Evolutionary conservation across 2,113 vertebrate species (phyloP).

Genomic region (Pica pica): DNA sequence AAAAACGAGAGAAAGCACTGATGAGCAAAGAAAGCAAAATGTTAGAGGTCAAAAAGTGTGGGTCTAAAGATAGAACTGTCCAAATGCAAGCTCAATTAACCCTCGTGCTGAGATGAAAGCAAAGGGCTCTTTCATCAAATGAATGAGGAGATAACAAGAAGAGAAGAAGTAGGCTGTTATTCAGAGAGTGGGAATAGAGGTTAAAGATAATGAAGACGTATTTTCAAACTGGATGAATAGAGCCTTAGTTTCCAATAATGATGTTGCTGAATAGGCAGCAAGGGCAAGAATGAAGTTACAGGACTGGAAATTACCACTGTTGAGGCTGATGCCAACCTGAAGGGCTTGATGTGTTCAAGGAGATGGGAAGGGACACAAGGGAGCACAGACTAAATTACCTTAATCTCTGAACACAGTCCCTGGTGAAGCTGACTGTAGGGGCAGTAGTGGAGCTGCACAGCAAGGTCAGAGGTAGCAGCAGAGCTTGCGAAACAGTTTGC

Average conservation of each 20-base stretch:
- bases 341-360: background rate
- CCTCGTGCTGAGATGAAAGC: slow-evolving; percentile 28
- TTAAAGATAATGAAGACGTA: slow-evolving; percentile 60
- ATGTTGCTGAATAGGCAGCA: slow-evolving; percentile 37
- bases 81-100: slow-evolving; percentile 30
- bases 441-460: background rate
- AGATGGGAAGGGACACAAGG: background rate
- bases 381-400: background rate
- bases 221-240: slow-evolving; percentile 46
- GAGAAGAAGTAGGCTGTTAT: slow-evolving; percentile 18
- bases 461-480: background rate
- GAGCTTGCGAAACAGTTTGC: background rate
- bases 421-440: background rate
- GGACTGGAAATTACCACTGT: slow-evolving; percentile 11
- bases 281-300: slow-evolving; percentile 12
- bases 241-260: slow-evolving; percentile 54
- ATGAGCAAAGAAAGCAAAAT: slow-evolving; percentile 28
- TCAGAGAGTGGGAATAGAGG: slow-evolving; percentile 26
- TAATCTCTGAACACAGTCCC: background rate
- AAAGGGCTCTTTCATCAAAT: slow-evolving; percentile 50
- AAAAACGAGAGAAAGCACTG: background rate
- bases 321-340: slow-evolving; percentile 17
- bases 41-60: slow-evolving; percentile 30
- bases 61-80: slow-evolving; percentile 44
- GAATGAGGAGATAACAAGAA: slow-evolving; percentile 41